Conservation (phyloP, 2,113 vertebrate species). For the Platysternon megacephalum region DNA sequence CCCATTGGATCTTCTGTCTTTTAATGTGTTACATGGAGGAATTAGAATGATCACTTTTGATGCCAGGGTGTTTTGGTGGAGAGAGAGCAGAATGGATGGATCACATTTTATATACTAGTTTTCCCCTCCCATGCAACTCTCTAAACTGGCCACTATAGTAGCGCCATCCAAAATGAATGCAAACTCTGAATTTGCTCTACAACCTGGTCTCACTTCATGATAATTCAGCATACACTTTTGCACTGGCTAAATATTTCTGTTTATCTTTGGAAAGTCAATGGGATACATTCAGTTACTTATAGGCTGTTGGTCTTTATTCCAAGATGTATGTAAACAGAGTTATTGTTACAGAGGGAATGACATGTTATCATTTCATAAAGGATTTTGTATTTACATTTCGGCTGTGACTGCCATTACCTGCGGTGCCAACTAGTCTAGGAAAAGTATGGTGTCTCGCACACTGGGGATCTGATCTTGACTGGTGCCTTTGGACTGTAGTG, state of each 20-base stretch:
- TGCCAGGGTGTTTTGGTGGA: neutral
- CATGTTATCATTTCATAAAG: neutral
- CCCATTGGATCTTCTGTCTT: neutral
- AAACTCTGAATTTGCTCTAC: rapidly evolving
- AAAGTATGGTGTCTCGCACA: neutral
- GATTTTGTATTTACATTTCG: neutral
- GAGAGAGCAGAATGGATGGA: neutral
- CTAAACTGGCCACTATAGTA: neutral
- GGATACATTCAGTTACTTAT: neutral
- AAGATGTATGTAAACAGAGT: neutral
- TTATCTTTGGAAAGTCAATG: neutral
- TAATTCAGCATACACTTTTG: neutral
- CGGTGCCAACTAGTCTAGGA: neutral
- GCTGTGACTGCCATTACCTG: neutral
- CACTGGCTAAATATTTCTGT: neutral
- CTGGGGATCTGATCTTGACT: neutral
- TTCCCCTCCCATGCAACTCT: neutral
- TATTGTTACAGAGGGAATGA: neutral
- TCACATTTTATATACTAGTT: neutral
- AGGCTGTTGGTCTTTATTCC: neutral
- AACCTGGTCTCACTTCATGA: neutral
- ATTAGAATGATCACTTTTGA: neutral
- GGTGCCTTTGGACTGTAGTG: neutral
- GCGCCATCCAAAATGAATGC: neutral
- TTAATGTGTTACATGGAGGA: neutral